Evolutionary conservation across 2,797 vertebrate genomes (phyloP).

Genomic region (Catostomus latipinnis): DNA sequence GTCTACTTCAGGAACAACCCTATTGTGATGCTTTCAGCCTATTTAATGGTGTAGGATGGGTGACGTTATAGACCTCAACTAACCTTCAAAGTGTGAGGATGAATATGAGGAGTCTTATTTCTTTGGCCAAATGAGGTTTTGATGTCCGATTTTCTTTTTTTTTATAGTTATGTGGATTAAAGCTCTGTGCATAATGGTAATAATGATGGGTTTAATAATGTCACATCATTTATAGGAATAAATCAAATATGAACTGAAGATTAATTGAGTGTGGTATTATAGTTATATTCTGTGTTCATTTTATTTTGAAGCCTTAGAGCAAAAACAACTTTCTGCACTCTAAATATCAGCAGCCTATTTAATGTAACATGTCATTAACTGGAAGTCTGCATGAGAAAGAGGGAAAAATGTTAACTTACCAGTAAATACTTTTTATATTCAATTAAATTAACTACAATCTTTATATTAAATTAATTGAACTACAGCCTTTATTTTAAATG

Average conservation of each 20-base stretch:
- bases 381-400: not conserved
- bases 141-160: not conserved
- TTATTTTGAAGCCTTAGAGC: conserved; percentile 12
- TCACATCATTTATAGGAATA: conserved; percentile 26
- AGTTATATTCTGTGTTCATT: conserved; percentile 30
- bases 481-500: not conserved
- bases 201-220: conserved; percentile 35
- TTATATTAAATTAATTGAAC: not conserved
- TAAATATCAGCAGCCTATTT: not conserved
- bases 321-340: conserved; percentile 14
- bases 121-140: conserved; percentile 16
- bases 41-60: conserved; percentile 42
- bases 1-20: conserved; percentile 19
- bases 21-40: conserved; percentile 25
- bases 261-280: conserved; percentile 23
- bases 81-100: conserved; percentile 33
- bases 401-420: not conserved
- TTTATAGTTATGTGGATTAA: conserved; percentile 19
- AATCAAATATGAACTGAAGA: conserved; percentile 40
- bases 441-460: not conserved
- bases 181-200: not conserved
- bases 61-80: conserved; percentile 35
- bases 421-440: conserved; percentile 31
- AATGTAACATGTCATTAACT: conserved; percentile 13
- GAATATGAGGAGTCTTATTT: conserved; percentile 13